These are phyloP conservation scores for Podotricha telesiphe DNA, from an alignment of 2,888 invertebrate species.

Conservation along the genomic window DNA sequence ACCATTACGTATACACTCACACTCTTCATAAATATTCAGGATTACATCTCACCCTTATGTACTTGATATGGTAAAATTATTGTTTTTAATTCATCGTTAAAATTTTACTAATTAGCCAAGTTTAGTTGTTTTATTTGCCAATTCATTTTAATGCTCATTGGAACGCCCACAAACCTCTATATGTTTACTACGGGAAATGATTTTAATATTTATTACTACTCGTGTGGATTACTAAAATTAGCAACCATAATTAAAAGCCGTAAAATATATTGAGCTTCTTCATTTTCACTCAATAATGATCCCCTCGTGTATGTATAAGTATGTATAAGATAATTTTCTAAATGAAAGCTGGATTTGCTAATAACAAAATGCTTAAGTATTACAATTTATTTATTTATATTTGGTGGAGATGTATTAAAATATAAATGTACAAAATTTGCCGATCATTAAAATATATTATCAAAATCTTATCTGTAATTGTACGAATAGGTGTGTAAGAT, in stretches of 20 bases:
- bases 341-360: not conserved
- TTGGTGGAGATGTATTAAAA: not conserved
- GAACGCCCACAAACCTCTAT: conserved; percentile 63
- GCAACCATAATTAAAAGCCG: conserved; percentile 14
- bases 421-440: not conserved
- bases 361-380: not conserved
- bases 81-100: not conserved
- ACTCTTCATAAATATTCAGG: too few relatives aligned
- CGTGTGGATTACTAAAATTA: conserved; percentile 27
- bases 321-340: conserved; percentile 7
- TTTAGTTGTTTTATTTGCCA: conserved; percentile 57
- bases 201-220: conserved; percentile 38
- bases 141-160: conserved; percentile 62
- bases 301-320: not conserved
- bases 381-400: not conserved
- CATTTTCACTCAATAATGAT: conserved; percentile 9
- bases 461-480: too few relatives aligned
- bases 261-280: conserved; percentile 19
- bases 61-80: too few relatives aligned
- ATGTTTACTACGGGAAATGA: conserved; percentile 54
- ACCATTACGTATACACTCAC: too few relatives aligned
- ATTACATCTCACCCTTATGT: too few relatives aligned
- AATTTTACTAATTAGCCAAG: conserved; percentile 36
- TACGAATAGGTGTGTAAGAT: too few relatives aligned
- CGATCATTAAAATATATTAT: not conserved